A percentile compares a stretch with the other conserved stretches of the same genome.
These are phyloP conservation scores for Pammene fasciana DNA, from an alignment of 2,888 invertebrate species.

Conservation along the genomic window DNA sequence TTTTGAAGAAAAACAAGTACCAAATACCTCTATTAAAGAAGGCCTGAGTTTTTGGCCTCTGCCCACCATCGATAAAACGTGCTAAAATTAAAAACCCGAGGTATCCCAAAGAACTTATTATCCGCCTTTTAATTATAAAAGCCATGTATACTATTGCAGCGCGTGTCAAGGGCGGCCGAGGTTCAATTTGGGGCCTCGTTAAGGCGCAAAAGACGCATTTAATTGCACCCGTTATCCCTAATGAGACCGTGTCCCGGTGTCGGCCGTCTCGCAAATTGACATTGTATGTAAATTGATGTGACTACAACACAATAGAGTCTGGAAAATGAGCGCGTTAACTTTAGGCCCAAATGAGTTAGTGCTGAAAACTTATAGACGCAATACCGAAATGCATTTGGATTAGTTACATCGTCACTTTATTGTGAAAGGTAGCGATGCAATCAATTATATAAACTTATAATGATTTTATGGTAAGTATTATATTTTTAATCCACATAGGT, in stretches of 20 bases:
- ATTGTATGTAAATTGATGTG: conserved; percentile 78
- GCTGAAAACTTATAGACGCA: conserved; percentile 5
- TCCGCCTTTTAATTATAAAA: conserved; percentile 35
- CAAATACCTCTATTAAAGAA: too few relatives aligned
- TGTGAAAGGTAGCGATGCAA: too few relatives aligned
- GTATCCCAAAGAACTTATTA: conserved; percentile 27
- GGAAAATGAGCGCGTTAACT: conserved; percentile 23
- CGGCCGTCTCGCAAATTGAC: conserved; percentile 76
- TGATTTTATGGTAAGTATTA: too few relatives aligned
- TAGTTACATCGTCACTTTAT: not conserved
- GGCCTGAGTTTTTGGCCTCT: too few relatives aligned
- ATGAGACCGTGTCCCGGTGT: conserved; percentile 75
- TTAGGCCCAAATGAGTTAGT: conserved; percentile 6
- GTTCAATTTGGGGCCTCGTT: conserved; percentile 81
- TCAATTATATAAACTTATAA: too few relatives aligned
- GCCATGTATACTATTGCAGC: conserved; percentile 65
- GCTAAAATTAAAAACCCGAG: conserved; percentile 15
- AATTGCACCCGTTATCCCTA: conserved; percentile 80
- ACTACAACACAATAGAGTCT: conserved; percentile 56
- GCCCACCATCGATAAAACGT: conserved; percentile 10
- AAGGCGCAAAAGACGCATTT: conserved; percentile 80
- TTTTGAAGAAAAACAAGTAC: too few relatives aligned
- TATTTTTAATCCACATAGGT: too few relatives aligned
- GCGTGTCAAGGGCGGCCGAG: conserved; percentile 69
- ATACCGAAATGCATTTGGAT: not conserved